Base-by-base conservation (phyloP, 2,797 vertebrate species). In the Pogoniulus pusillus region DNA sequence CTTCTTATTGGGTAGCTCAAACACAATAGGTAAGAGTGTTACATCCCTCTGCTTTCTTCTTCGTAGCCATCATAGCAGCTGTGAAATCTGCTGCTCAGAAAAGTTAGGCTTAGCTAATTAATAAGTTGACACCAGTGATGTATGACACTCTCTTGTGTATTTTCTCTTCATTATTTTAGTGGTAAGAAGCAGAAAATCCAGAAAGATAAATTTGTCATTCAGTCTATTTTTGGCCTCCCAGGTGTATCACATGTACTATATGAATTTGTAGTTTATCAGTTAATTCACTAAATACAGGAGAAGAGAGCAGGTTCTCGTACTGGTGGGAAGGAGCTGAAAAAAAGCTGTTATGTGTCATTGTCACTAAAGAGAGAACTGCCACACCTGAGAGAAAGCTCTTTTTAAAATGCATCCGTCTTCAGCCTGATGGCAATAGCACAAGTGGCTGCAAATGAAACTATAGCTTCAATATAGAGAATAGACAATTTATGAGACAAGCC, bases 71-170 rank as follows among this genome's bases (percentile, higher is more conserved):
- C 53, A n/a, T 27, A 77, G 30, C 51, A 65, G 24, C 55, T 86
- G 19, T 91, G 60, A 90, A 80, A 87, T 24, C 27, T 66, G 27
- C 0, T 1, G 16, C 26, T 60, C 0, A 2, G 85, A 41, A 59
- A 82, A 85, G 7, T 59, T 85, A 85, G 47, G 45, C 9, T 60
- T 83, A 39, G n/a, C 79, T 89, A 85, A 83, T 86, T 93, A 90
- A 58, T 90, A 23, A 59, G 65, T 80, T 87, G 70, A 83, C 59
- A 91, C 29, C 13, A 79, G 3, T 78, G 35, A 63, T 72, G 37
- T 68, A 53, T 76, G 24, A 47, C 43, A 32, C 43, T 68, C 66
- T 89, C 82, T 29, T 78, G 57, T 75, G 82, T 83, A 51, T 93
- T 85, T 93, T 89, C 7, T 81, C 34, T 37, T 83, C 26, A 57